A percentile compares a stretch with the other conserved stretches of the same genome.
phyloP scores from a whole-genome alignment of 1,140 invertebrate species.

The Bombus ignitus region DNA sequence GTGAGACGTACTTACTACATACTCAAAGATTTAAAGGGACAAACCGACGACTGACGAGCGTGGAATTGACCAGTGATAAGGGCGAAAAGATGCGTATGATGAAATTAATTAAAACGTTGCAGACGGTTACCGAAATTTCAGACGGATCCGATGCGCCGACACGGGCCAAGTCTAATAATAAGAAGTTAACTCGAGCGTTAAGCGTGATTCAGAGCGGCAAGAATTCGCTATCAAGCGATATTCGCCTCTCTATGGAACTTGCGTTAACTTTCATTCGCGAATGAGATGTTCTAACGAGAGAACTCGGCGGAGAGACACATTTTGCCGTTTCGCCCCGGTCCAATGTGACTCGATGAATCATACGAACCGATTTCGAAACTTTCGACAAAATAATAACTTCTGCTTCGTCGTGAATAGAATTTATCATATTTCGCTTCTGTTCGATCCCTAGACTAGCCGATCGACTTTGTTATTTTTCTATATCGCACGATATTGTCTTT shows the following conservation, averaged over 20 bases:
- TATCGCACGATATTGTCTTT: no score
- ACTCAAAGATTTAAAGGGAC: neutral
- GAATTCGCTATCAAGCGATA: constrained; percentile 59
- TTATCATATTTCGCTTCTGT: neutral
- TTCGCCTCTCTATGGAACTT: constrained; percentile 50
- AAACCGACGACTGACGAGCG: neutral
- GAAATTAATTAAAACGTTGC: constrained; percentile 76
- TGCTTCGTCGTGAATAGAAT: neutral
- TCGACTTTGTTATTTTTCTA: neutral
- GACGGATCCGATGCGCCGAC: constrained; percentile 49
- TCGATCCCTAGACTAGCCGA: neutral
- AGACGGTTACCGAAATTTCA: constrained; percentile 68
- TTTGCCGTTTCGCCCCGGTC: neutral
- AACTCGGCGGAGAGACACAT: neutral
- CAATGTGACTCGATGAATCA: neutral
- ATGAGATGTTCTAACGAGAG: neutral
- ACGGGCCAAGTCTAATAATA: constrained; percentile 79
- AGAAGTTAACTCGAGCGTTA: constrained; percentile 75
- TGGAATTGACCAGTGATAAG: constrained; percentile 27
- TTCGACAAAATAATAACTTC: neutral
- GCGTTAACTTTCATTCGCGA: constrained; percentile 37
- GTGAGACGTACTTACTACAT: neutral
- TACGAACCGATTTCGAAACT: neutral
- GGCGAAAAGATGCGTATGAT: neutral
- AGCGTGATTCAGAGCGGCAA: constrained; percentile 65